A percentile compares a stretch with the other conserved stretches of the same genome.
Evolutionary conservation across 2,113 vertebrate genomes (phyloP).

Genomic region (Rynchops niger): DNA sequence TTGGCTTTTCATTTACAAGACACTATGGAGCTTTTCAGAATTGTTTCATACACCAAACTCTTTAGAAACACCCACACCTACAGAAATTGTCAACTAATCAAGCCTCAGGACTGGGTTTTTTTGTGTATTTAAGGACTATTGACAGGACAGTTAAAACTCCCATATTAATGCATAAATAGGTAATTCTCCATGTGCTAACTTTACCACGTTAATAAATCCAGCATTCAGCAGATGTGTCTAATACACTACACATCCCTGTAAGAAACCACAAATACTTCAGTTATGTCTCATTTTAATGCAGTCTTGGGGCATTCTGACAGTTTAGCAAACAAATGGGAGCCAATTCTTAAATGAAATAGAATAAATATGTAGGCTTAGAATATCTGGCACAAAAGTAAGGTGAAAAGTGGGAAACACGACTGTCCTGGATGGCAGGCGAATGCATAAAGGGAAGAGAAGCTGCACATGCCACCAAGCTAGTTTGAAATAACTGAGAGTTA

Average conservation of each 20-base stretch:
- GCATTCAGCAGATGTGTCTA: background rate
- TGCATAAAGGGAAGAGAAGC: background rate
- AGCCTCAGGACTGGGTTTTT: background rate
- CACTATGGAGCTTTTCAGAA: background rate
- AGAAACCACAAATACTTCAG: conserved; percentile 7
- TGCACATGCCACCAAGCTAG: background rate
- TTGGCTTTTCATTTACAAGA: background rate
- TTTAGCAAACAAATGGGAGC: background rate
- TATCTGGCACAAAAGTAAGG: background rate
- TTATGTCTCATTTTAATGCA: background rate
- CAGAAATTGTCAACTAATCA: background rate
- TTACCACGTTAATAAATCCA: background rate
- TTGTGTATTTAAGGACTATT: background rate
- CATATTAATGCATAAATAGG: background rate
- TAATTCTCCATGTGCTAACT: background rate
- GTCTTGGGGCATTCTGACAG: background rate
- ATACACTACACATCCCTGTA: background rate
- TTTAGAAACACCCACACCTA: background rate
- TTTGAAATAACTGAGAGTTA: fast-evolving
- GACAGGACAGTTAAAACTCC: background rate
- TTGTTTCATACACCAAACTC: background rate
- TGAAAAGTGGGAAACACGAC: background rate
- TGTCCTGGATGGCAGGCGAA: background rate
- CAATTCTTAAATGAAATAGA: background rate
- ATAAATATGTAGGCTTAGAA: background rate